These are phyloP conservation scores for Rhizoglyphus robini DNA, from an alignment of 1,140 invertebrate species.

Conservation along the genomic window DNA sequence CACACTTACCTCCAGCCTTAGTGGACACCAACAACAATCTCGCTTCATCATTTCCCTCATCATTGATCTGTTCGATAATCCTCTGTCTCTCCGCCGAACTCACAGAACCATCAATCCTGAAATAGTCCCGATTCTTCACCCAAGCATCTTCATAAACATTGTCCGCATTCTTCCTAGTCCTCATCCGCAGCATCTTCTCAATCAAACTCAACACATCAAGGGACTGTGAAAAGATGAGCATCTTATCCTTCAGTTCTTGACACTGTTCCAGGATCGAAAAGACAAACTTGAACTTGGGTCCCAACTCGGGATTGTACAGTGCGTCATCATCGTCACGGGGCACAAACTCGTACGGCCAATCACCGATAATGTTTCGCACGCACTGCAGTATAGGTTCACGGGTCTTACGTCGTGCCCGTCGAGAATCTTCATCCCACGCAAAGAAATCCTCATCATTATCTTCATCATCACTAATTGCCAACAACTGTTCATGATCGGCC, in stretches of 20 bases:
- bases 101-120: conserved; percentile 87
- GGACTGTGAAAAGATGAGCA: conserved; percentile 86
- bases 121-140: conserved; percentile 76
- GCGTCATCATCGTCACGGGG: background rate
- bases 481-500: conserved; percentile 75
- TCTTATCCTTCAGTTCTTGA: conserved; percentile 77
- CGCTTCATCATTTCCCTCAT: conserved; percentile 67
- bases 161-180: conserved; percentile 47
- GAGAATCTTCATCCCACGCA: background rate
- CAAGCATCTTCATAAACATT: conserved; percentile 46
- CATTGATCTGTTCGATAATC: conserved; percentile 95
- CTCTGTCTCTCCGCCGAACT: conserved; percentile 83
- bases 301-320: conserved; percentile 36
- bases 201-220: conserved; percentile 74
- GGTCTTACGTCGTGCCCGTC: background rate
- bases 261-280: conserved; percentile 71
- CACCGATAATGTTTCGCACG: background rate
- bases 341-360: background rate
- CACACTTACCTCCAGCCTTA: conserved; percentile 42
- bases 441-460: too few relatives aligned
- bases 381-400: background rate
- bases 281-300: conserved; percentile 67
- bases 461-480: conserved; percentile 72
- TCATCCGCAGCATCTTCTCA: conserved; percentile 64
- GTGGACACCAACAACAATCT: conserved; percentile 92